These are phyloP conservation scores for Tichodroma muraria DNA, from an alignment of 2,113 vertebrate genomes.

Conservation along the genomic window DNA sequence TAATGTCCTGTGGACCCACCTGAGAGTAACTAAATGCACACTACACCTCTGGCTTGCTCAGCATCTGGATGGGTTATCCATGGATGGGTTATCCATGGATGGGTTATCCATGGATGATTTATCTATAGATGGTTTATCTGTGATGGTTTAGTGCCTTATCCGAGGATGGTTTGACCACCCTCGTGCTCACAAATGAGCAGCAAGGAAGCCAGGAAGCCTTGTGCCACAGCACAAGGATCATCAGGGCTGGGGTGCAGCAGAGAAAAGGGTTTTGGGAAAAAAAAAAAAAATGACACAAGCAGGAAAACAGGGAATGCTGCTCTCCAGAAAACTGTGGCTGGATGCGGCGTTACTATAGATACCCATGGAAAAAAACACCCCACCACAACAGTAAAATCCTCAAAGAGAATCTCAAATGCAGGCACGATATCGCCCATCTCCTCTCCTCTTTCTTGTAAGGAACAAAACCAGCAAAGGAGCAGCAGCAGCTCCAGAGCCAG, in stretches of 20 bases:
- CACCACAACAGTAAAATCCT: background rate
- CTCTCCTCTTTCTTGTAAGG: background rate
- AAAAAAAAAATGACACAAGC: background rate
- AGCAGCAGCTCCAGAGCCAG: constrained; percentile 10
- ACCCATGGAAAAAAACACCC: background rate
- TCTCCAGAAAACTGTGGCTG: background rate
- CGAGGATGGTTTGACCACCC: background rate
- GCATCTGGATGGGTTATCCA: background rate
- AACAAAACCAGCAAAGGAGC: background rate
- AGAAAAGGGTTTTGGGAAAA: background rate
- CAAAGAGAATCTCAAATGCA: background rate
- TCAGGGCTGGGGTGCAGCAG: background rate
- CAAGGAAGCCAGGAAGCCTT: accelerated
- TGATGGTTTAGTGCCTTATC: background rate
- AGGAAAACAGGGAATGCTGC: background rate
- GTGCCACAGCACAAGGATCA: accelerated
- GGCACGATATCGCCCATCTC: background rate
- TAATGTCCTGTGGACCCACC: background rate
- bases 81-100: background rate
- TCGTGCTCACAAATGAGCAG: background rate
- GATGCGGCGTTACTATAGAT: constrained; percentile 53
- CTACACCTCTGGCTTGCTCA: background rate
- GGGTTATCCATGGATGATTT: background rate
- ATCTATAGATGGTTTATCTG: accelerated
- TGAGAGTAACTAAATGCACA: background rate